These are phyloP conservation scores for Mastigias papua DNA, from an alignment of 30 jellyfish, hydroid and myxozoan species.

Conservation along the genomic window DNA sequence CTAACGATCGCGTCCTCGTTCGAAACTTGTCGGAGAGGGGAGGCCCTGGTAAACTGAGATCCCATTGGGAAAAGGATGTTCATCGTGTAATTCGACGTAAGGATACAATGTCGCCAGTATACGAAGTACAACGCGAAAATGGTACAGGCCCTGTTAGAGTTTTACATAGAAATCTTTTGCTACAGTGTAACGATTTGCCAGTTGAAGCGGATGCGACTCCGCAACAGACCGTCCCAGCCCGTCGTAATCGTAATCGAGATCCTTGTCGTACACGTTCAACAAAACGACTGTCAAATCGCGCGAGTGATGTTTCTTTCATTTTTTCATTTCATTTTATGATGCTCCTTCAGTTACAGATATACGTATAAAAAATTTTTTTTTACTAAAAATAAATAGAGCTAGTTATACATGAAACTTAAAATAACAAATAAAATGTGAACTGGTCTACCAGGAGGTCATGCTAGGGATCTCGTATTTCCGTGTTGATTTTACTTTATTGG, in stretches of 20 bases:
- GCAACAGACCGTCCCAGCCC: not conserved
- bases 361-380: too few species aligned
- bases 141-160: conserved; percentile 16
- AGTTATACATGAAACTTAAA: too few species aligned
- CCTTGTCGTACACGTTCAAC: not conserved
- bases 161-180: conserved; percentile 14
- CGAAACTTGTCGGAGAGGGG: conserved; percentile 62
- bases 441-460: too few species aligned
- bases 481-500: too few species aligned
- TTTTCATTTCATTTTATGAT: too few species aligned
- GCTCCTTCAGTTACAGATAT: too few species aligned
- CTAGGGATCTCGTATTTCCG: too few species aligned
- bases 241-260: not conserved
- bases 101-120: conserved; percentile 33
- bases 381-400: too few species aligned
- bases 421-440: too few species aligned
- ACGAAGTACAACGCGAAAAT: conserved; percentile 18
- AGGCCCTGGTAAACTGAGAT: conserved; percentile 64
- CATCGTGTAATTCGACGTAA: conserved; percentile 14
- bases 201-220: not conserved
- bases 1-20: conserved; percentile 49
- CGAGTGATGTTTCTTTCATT: not conserved
- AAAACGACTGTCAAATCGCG: not conserved
- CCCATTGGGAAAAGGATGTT: conserved; percentile 37
- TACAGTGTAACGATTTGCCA: conserved; percentile 30